Conservation (phyloP, 2,888 invertebrate species). For the Stenodema calcarata region DNA sequence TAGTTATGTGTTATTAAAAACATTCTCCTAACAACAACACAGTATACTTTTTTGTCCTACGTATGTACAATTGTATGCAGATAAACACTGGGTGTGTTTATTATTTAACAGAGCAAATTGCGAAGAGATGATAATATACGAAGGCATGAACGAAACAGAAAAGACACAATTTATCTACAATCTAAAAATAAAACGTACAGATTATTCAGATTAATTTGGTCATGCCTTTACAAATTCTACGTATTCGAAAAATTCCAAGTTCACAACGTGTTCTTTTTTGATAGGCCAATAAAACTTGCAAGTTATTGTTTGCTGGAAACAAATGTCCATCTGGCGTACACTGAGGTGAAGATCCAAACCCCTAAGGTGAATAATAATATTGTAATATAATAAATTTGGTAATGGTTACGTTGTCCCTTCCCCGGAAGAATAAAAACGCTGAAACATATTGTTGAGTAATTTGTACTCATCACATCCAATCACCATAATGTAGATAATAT, state of each 20-base stretch:
- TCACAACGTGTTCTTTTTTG: not conserved
- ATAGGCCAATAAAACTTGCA: not conserved
- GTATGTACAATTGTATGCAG: conserved; percentile 28
- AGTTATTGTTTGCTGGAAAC: no score
- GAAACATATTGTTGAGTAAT: no score
- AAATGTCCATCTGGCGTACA: no score
- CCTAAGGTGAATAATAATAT: no score
- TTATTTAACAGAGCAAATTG: not conserved
- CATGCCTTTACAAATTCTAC: conserved; percentile 1
- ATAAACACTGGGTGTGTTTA: conserved; percentile 35
- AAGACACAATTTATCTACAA: not conserved
- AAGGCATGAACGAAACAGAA: not conserved
- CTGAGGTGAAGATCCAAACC: no score
- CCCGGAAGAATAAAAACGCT: no score
- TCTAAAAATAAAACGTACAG: not conserved
- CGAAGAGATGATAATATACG: not conserved
- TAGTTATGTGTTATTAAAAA: conserved; percentile 50
- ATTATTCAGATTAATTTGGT: conserved; percentile 7
- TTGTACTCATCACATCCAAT: no score
- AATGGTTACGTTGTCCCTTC: no score
- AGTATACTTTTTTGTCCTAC: not conserved
- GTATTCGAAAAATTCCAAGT: not conserved
- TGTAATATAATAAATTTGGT: no score
- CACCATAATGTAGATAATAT: no score
- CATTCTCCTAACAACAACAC: conserved; percentile 4